These are phyloP conservation scores for Belonocnema kinseyi DNA, from an alignment of 1,140 invertebrate genomes.

Conservation along the genomic window DNA sequence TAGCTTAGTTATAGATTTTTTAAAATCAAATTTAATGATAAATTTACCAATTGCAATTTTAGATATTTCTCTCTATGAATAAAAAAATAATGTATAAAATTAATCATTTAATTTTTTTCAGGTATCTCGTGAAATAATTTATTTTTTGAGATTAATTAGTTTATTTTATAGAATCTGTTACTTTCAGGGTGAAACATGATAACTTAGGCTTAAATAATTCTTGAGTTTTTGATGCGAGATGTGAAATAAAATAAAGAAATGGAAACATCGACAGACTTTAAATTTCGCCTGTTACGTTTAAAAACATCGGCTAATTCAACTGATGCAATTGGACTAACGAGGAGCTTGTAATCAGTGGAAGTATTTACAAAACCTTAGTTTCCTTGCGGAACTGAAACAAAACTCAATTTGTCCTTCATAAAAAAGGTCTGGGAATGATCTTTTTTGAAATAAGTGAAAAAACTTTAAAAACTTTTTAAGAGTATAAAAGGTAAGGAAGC, in stretches of 20 bases:
- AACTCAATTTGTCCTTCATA: background rate
- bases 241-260: background rate
- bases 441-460: background rate
- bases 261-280: slow-evolving; percentile 12
- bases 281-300: slow-evolving; percentile 12
- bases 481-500: background rate
- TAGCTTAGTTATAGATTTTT: background rate
- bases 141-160: too few species aligned
- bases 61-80: too few species aligned
- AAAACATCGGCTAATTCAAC: slow-evolving; percentile 15
- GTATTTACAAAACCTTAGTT: background rate
- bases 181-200: background rate
- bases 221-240: background rate
- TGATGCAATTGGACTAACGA: slow-evolving; percentile 21
- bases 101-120: too few species aligned
- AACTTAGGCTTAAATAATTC: background rate
- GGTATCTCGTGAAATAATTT: too few species aligned
- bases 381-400: background rate
- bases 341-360: slow-evolving; percentile 13
- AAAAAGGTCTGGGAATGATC: background rate
- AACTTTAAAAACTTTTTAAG: background rate
- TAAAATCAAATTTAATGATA: slow-evolving; percentile 8
- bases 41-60: too few species aligned
- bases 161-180: background rate
- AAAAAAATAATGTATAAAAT: too few species aligned